Conservation (phyloP, 2,888 invertebrate species). For the Philereme vetulata region DNA sequence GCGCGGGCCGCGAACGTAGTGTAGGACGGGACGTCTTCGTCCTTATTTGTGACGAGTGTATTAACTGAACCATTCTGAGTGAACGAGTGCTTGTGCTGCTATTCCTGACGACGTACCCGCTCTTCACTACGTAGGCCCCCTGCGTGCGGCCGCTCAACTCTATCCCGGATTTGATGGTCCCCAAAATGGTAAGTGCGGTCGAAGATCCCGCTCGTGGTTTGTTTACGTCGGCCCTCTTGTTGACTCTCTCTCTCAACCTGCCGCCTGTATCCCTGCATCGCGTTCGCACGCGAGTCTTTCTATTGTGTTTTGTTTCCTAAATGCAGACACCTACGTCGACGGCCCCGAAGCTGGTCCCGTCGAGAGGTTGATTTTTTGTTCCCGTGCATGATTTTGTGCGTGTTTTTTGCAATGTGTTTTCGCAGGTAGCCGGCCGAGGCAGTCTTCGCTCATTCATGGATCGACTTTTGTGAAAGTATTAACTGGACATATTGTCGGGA, state of each 20-base stretch:
- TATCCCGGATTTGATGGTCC: slow-evolving; percentile 65
- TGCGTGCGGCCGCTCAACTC: slow-evolving; percentile 60
- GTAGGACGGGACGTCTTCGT: slow-evolving; percentile 80
- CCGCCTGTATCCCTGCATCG: slow-evolving; percentile 77
- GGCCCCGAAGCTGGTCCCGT: slow-evolving; percentile 67
- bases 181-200: slow-evolving; percentile 83
- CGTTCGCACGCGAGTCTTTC: slow-evolving; percentile 78
- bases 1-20: slow-evolving; percentile 80
- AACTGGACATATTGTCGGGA: slow-evolving; percentile 38
- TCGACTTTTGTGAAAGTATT: slow-evolving; percentile 33
- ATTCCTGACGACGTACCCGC: slow-evolving; percentile 69
- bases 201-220: slow-evolving; percentile 79
- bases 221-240: slow-evolving; percentile 80
- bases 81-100: slow-evolving; percentile 69
- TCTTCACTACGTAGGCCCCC: slow-evolving; percentile 76
- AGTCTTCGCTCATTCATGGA: slow-evolving; percentile 56
- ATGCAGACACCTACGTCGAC: slow-evolving; percentile 79
- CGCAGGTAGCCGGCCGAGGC: slow-evolving; percentile 70
- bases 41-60: slow-evolving; percentile 61
- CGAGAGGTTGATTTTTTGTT: slow-evolving; percentile 75
- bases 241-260: slow-evolving; percentile 78
- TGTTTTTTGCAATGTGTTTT: slow-evolving; percentile 75
- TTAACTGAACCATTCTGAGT: slow-evolving; percentile 66
- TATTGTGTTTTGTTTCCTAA: slow-evolving; percentile 83
- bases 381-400: slow-evolving; percentile 64